These are phyloP conservation scores for Choreutis nemorana DNA, from an alignment of 2,888 invertebrate species.

Conservation along the genomic window DNA sequence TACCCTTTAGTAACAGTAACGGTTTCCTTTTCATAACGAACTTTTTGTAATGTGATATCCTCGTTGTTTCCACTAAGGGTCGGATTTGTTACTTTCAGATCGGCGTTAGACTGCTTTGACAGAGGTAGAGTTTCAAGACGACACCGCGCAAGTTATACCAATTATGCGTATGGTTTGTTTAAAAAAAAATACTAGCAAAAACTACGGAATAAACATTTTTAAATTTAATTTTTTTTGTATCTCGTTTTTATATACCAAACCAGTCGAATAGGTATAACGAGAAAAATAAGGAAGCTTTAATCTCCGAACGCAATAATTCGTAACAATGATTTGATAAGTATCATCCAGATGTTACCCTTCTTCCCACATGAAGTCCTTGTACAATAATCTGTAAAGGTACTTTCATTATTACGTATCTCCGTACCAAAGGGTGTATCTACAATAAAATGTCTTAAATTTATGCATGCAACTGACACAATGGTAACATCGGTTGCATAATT, in stretches of 20 bases:
- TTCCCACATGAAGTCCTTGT: constrained; percentile 51
- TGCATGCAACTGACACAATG: constrained; percentile 56
- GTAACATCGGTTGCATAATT: constrained; percentile 62
- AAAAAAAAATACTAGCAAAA: no score
- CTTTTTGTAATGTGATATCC: constrained; percentile 62
- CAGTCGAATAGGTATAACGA: no score
- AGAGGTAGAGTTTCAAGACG: constrained; percentile 35
- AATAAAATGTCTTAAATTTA: constrained; percentile 57
- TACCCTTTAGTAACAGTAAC: constrained; percentile 62
- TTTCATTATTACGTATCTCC: constrained; percentile 42
- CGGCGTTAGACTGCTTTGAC: constrained; percentile 39
- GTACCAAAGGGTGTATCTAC: constrained; percentile 49
- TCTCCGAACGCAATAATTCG: constrained; percentile 48
- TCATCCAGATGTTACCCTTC: constrained; percentile 47
- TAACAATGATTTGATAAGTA: constrained; percentile 65
- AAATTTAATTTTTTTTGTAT: no score
- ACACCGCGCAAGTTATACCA: no score
- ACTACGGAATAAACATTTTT: no score
- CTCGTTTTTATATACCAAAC: no score
- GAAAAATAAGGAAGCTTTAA: no score
- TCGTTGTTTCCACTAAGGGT: constrained; percentile 58
- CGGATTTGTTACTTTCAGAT: constrained; percentile 42
- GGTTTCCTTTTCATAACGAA: constrained; percentile 61
- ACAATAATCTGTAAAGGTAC: constrained; percentile 51
- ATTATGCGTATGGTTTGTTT: no score